A percentile compares a stretch with the other conserved stretches of the same genome.
Evolutionary conservation across 2,888 invertebrate genomes (phyloP).

Genomic region (Ophion slaviceki): DNA sequence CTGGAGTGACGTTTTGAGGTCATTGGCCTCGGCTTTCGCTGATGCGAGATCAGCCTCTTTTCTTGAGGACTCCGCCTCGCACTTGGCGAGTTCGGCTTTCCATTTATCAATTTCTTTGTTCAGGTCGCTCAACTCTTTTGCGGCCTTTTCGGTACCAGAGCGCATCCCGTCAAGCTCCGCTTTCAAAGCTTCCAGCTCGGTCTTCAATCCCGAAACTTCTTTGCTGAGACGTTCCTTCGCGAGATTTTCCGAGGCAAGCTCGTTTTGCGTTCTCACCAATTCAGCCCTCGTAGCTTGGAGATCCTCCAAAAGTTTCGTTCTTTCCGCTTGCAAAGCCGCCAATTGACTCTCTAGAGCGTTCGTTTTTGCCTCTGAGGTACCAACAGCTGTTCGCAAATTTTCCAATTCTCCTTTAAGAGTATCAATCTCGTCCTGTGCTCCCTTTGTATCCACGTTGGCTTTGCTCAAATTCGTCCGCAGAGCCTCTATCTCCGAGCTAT

Average conservation of each 20-base stretch:
- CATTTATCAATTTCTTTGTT: conserved; percentile 61
- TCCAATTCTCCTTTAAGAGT: conserved; percentile 56
- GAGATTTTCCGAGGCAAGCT: conserved; percentile 51
- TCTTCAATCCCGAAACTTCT: conserved; percentile 46
- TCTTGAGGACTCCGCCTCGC: conserved; percentile 29
- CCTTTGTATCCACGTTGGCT: conserved; percentile 46
- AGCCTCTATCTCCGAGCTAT: conserved; percentile 29
- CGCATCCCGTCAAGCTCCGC: conserved; percentile 61
- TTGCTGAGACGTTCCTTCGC: conserved; percentile 64
- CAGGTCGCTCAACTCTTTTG: conserved; percentile 61
- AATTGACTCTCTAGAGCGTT: conserved; percentile 52
- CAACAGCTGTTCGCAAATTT: conserved; percentile 37
- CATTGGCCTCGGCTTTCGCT: conserved; percentile 40
- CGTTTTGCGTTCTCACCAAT: conserved; percentile 49
- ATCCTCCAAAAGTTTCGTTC: conserved; percentile 56
- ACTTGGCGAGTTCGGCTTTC: conserved; percentile 41
- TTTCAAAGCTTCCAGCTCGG: conserved; percentile 62
- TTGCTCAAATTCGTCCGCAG: conserved; percentile 22
- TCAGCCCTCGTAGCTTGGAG: conserved; percentile 56
- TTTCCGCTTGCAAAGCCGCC: conserved; percentile 56
- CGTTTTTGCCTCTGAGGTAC: conserved; percentile 34
- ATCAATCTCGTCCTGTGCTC: conserved; percentile 48
- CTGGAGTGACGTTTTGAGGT: conserved; percentile 57
- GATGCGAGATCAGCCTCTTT: conserved; percentile 43
- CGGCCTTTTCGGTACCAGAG: conserved; percentile 56